These are phyloP conservation scores for Acleris holmiana DNA, from an alignment of 2,888 invertebrate genomes.

Conservation along the genomic window DNA sequence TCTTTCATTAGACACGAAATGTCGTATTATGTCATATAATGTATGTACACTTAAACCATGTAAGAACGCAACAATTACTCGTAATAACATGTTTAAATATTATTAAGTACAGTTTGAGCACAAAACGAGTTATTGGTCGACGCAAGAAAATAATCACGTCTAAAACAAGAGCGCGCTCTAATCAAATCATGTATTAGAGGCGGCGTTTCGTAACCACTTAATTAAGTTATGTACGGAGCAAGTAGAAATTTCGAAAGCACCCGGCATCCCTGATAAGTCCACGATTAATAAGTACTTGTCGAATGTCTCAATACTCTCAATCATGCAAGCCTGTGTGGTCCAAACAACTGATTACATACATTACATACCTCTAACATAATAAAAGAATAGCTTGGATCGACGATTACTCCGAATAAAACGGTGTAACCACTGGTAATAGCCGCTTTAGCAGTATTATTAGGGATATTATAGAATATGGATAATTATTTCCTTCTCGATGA, in stretches of 20 bases:
- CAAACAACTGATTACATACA: constrained; percentile 65
- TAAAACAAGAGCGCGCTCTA: constrained; percentile 64
- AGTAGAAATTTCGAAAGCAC: constrained; percentile 50
- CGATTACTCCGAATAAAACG: constrained; percentile 70
- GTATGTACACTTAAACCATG: not conserved
- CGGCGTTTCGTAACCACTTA: constrained; percentile 57
- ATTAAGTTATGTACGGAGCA: constrained; percentile 51
- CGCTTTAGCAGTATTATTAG: constrained; percentile 74
- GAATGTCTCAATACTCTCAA: constrained; percentile 67
- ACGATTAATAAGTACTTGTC: constrained; percentile 64
- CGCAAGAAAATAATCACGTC: constrained; percentile 66
- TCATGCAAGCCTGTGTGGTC: constrained; percentile 77
- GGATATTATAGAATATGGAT: constrained; percentile 66
- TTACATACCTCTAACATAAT: constrained; percentile 37
- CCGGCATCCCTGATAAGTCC: constrained; percentile 40
- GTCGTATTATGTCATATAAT: not conserved
- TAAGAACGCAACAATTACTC: constrained; percentile 21
- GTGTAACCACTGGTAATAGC: constrained; percentile 74
- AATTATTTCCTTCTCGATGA: constrained; percentile 62
- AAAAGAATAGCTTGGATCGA: constrained; percentile 57
- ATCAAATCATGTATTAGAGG: constrained; percentile 56
- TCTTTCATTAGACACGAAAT: not conserved
- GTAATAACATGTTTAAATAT: constrained; percentile 36
- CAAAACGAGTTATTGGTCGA: constrained; percentile 43
- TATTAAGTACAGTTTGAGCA: constrained; percentile 31